Evolutionary conservation across 1,140 invertebrate species (phyloP).

Genomic region (Radopholus similis): DNA sequence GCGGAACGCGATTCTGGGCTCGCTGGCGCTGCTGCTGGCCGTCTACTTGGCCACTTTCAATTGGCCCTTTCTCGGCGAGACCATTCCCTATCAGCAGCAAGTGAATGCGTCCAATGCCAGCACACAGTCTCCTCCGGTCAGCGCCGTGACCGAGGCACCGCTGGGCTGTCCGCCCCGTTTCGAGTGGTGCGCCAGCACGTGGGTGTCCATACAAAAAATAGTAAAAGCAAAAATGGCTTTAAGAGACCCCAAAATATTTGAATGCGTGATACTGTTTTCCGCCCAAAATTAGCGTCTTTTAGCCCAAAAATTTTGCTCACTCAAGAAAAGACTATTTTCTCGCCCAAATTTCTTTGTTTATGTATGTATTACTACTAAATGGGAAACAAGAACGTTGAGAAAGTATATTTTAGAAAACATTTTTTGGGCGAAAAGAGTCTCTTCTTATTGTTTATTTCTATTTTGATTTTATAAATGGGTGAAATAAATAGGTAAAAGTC

Average conservation of each 20-base stretch:
- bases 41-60: constrained; percentile 44
- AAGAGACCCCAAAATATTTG: too few relatives aligned
- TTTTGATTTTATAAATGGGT: too few relatives aligned
- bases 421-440: too few relatives aligned
- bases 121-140: neutral
- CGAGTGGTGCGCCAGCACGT: constrained; percentile 35
- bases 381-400: neutral
- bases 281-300: too few relatives aligned
- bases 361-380: neutral
- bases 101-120: neutral
- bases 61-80: constrained; percentile 45
- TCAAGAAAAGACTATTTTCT: too few relatives aligned
- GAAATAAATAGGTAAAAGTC: too few relatives aligned
- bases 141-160: constrained; percentile 13
- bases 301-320: too few relatives aligned
- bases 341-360: neutral
- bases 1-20: constrained; percentile 10
- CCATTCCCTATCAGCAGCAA: constrained; percentile 25
- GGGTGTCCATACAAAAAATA: neutral
- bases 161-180: constrained; percentile 38
- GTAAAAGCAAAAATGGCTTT: too few relatives aligned
- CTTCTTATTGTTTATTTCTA: too few relatives aligned
- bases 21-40: constrained; percentile 14
- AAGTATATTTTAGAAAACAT: neutral
- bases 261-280: too few relatives aligned